Evolutionary conservation across 1,140 invertebrate species (phyloP).

Genomic region (Temnothorax longispinosus): DNA sequence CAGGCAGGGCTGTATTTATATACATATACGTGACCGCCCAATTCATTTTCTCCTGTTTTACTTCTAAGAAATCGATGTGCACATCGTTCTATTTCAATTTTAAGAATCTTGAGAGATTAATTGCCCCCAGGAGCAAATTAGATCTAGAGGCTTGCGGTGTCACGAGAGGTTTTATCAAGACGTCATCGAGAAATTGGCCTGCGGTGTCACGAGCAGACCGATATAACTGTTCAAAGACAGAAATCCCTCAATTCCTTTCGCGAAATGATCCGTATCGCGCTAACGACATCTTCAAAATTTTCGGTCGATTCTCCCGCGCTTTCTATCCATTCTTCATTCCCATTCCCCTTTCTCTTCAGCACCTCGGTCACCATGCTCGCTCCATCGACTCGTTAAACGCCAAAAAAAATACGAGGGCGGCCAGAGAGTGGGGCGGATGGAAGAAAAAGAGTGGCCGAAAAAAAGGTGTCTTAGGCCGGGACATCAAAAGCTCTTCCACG

Average conservation of each 20-base stretch:
- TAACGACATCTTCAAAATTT: conserved; percentile 55
- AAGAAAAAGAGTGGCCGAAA: conserved; percentile 69
- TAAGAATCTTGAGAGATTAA: neutral
- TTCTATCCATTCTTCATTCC: neutral
- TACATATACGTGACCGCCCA: neutral
- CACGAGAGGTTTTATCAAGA: too few species aligned
- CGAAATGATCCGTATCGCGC: neutral
- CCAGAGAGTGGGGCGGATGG: neutral
- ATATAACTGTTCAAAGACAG: neutral
- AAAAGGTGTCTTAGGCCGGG: conserved; percentile 71
- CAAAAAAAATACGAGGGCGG: conserved; percentile 16
- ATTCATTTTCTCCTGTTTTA: neutral
- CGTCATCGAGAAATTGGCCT: neutral
- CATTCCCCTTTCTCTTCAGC: neutral
- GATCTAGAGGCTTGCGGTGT: too few species aligned
- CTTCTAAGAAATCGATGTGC: neutral
- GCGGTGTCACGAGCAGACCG: too few species aligned
- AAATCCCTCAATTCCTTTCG: neutral
- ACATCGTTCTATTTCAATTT: neutral
- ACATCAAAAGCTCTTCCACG: conserved; percentile 76
- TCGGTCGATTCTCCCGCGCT: conserved; percentile 41
- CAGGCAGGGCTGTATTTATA: conserved; percentile 64
- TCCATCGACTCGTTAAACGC: conserved; percentile 66
- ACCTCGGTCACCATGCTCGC: conserved; percentile 32
- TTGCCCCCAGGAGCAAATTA: neutral